Conservation (phyloP, 1,140 invertebrate species). For the Micrasema longulum region DNA sequence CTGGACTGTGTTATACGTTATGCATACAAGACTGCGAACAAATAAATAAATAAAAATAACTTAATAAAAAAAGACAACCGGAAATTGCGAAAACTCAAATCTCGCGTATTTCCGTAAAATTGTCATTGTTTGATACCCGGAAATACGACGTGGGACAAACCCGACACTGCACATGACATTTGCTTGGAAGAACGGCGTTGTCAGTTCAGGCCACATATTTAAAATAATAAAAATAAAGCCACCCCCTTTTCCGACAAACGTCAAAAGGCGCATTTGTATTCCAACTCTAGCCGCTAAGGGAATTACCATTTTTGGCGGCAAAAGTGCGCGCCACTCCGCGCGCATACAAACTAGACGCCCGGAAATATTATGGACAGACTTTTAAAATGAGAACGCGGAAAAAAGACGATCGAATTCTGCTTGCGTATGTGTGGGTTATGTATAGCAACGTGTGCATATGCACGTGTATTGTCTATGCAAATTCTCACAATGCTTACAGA, state of each 20-base stretch:
- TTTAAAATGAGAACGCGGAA: constrained; percentile 35
- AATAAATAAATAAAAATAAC: too few relatives aligned
- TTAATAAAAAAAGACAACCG: too few relatives aligned
- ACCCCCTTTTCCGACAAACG: constrained; percentile 41
- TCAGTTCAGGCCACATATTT: constrained; percentile 6
- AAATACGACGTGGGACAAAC: too few relatives aligned
- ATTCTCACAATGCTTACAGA: too few relatives aligned
- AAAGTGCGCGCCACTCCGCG: constrained; percentile 43
- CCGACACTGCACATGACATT: too few relatives aligned
- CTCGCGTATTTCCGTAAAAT: too few relatives aligned
- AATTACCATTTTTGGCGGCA: constrained; percentile 52
- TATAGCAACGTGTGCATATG: background rate
- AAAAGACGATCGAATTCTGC: constrained; percentile 14
- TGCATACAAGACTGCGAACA: too few relatives aligned
- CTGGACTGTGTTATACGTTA: too few relatives aligned
- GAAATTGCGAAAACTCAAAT: too few relatives aligned
- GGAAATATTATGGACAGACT: constrained; percentile 35
- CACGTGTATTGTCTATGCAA: background rate
- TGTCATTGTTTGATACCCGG: too few relatives aligned
- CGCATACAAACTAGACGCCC: constrained; percentile 29
- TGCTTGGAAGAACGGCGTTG: background rate
- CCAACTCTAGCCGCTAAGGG: constrained; percentile 45
- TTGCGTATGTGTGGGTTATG: background rate
- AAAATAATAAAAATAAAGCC: constrained; percentile 6
- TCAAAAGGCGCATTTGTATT: constrained; percentile 54